These are phyloP conservation scores for Noturus placidus DNA, from an alignment of 2,113 vertebrate species.

Conservation along the genomic window DNA sequence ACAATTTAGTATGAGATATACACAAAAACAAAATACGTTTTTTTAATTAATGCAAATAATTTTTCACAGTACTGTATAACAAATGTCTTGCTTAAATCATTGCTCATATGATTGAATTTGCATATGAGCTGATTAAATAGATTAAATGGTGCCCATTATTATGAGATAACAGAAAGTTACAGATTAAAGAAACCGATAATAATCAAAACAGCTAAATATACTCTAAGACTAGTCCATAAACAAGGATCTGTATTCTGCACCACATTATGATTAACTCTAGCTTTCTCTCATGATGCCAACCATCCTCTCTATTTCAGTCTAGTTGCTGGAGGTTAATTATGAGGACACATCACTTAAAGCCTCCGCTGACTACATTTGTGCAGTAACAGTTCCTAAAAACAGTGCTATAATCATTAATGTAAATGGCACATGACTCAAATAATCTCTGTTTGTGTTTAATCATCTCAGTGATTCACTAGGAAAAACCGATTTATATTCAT, in stretches of 20 bases:
- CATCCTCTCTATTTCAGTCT: conserved; percentile 22
- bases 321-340: conserved; percentile 31
- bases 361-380: conserved; percentile 21
- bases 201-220: not conserved
- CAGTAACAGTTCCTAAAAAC: not conserved
- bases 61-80: not conserved
- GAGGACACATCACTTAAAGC: conserved; percentile 31
- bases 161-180: not conserved
- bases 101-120: not conserved
- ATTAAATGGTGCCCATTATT: not conserved
- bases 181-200: not conserved
- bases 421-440: conserved; percentile 35
- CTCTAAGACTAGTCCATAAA: not conserved
- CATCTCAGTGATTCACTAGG: conserved; percentile 11
- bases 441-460: conserved; percentile 24
- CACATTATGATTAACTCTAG: not conserved
- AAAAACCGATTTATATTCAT: not conserved
- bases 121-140: not conserved
- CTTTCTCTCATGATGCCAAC: conserved; percentile 2
- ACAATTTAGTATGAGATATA: too few relatives aligned
- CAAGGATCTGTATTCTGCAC: not conserved
- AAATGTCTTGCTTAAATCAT: not conserved
- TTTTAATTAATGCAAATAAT: too few relatives aligned
- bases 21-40: too few relatives aligned
- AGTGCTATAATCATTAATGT: conserved; percentile 39